These are phyloP conservation scores for Octodon degus DNA, from an alignment of 2,113 vertebrate species.

Conservation along the genomic window DNA sequence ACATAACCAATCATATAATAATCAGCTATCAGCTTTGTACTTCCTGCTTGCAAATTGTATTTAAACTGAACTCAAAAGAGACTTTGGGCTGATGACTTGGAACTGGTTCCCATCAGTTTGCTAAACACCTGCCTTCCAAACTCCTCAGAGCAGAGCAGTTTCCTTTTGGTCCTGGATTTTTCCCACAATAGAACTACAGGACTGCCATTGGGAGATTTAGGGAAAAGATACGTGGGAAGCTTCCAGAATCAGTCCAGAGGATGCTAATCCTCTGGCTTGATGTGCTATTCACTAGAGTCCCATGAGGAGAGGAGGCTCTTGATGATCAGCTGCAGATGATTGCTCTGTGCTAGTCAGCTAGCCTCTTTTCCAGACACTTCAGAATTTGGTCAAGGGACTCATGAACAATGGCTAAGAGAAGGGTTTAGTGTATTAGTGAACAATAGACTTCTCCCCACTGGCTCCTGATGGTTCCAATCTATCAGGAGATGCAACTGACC, in stretches of 20 bases:
- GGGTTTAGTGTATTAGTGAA: not conserved
- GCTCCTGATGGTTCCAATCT: not conserved
- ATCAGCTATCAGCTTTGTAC: no score
- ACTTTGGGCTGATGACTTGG: no score
- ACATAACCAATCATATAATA: no score
- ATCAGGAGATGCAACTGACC: not conserved
- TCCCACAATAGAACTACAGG: not conserved
- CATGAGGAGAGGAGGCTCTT: not conserved
- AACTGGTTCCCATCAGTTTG: no score
- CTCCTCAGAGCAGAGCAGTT: no score
- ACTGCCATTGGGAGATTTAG: not conserved
- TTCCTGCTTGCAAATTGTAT: no score
- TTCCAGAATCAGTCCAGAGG: slow-evolving; percentile 15
- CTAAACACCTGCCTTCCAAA: no score
- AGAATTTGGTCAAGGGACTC: not conserved
- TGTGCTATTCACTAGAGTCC: not conserved
- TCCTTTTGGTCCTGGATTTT: no score
- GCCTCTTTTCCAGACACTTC: not conserved
- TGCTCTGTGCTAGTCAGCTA: not conserved
- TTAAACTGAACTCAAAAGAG: no score
- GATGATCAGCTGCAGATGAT: not conserved
- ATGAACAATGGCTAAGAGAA: not conserved
- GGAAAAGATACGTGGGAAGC: not conserved
- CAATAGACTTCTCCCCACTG: not conserved
- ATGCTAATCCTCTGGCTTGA: not conserved